A percentile compares a stretch with the other conserved stretches of the same genome.
Conservation (phyloP, 2,113 vertebrate species). For the Lathamus discolor region DNA sequence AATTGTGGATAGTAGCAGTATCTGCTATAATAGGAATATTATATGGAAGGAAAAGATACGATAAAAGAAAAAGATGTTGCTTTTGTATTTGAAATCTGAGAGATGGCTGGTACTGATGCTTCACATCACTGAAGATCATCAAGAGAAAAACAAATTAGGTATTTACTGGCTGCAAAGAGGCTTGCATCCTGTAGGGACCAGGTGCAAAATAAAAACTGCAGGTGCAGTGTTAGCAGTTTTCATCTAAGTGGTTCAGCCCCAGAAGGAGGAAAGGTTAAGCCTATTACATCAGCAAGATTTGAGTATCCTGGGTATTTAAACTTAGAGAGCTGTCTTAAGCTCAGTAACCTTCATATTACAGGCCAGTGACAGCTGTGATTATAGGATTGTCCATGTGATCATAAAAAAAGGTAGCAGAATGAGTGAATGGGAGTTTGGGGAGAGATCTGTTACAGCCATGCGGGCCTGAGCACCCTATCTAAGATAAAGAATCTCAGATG, state of each 20-base stretch:
- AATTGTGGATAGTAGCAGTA: neutral
- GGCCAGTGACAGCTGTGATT: neutral
- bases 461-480: neutral
- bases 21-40: neutral
- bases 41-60: neutral
- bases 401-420: neutral
- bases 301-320: neutral
- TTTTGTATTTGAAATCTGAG: neutral
- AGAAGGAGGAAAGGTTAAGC: neutral
- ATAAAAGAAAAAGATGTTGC: neutral
- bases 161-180: neutral
- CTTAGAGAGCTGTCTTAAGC: neutral
- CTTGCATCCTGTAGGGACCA: neutral
- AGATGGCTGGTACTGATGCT: fast-evolving
- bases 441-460: neutral
- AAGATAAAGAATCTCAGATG: neutral
- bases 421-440: neutral
- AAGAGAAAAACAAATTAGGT: neutral
- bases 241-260: neutral
- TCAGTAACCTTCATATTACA: neutral
- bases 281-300: neutral
- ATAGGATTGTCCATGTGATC: neutral
- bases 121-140: neutral
- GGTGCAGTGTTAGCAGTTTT: neutral
- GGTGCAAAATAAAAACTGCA: neutral